These are phyloP conservation scores for Plagiodera versicolora DNA, from an alignment of 2,888 invertebrate species.

Conservation along the genomic window DNA sequence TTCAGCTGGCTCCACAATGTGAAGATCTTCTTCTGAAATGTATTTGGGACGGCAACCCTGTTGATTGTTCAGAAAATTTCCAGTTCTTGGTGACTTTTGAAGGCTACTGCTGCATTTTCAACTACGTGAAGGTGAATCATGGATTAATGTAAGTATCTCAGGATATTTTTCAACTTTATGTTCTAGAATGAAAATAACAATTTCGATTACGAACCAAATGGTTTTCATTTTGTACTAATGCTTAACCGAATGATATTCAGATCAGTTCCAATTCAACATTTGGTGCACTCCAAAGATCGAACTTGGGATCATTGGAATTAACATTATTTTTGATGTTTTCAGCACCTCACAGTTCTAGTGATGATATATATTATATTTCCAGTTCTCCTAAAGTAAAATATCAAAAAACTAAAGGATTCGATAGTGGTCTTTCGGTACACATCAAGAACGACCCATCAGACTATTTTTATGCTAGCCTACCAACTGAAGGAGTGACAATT, in stretches of 20 bases:
- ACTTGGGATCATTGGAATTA: too few relatives aligned
- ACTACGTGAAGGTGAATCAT: not conserved
- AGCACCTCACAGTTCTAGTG: too few relatives aligned
- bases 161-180: too few relatives aligned
- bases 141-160: not conserved
- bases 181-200: too few relatives aligned
- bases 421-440: not conserved
- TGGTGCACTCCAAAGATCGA: too few relatives aligned
- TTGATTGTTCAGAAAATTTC: constrained; percentile 7
- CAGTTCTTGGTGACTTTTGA: constrained; percentile 8
- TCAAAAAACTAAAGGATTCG: not conserved
- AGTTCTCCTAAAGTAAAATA: not conserved
- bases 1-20: constrained; percentile 8
- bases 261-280: too few relatives aligned
- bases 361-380: not conserved
- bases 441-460: constrained; percentile 5
- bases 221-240: too few relatives aligned
- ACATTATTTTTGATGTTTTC: too few relatives aligned
- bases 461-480: constrained; percentile 4
- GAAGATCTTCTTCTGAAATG: constrained; percentile 9
- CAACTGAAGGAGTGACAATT: constrained; percentile 1
- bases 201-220: too few relatives aligned
- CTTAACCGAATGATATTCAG: too few relatives aligned
- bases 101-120: constrained; percentile 11
- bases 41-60: not conserved